Evolutionary conservation across 2,888 invertebrate genomes (phyloP).

Genomic region (Neoascia interrupta): DNA sequence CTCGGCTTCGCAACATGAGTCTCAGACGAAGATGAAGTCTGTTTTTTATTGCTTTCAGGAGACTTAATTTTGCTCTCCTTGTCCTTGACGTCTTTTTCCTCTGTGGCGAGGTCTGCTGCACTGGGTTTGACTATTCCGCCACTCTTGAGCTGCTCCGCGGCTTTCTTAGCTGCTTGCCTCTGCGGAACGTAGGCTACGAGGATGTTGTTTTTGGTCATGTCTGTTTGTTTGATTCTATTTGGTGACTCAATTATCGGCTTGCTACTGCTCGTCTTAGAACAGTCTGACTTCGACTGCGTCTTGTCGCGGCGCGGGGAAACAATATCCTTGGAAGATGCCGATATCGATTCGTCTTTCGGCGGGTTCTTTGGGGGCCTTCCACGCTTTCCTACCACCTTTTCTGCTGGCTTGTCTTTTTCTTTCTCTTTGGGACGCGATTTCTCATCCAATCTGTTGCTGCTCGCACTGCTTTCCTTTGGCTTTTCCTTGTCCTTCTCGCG

Average conservation of each 20-base stretch:
- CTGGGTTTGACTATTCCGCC: slow-evolving; percentile 83
- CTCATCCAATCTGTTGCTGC: slow-evolving; percentile 74
- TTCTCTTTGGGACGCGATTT: slow-evolving; percentile 80
- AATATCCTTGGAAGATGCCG: slow-evolving; percentile 51
- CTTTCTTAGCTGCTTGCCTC: slow-evolving; percentile 94
- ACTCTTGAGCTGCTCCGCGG: slow-evolving; percentile 93
- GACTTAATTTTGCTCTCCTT: slow-evolving; percentile 77
- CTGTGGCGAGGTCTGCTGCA: slow-evolving; percentile 37
- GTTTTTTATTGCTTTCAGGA: slow-evolving; percentile 70
- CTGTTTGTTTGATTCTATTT: slow-evolving; percentile 58
- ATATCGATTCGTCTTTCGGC: slow-evolving; percentile 35
- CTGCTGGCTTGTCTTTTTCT: slow-evolving; percentile 75
- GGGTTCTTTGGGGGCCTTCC: slow-evolving; percentile 77
- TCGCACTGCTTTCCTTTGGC: slow-evolving; percentile 66
- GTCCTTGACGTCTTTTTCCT: slow-evolving; percentile 73
- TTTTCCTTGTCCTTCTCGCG: slow-evolving; percentile 66
- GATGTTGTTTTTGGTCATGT: slow-evolving; percentile 79
- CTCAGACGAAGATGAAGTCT: slow-evolving; percentile 12
- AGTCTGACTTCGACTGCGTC: slow-evolving; percentile 67
- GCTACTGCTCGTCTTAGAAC: slow-evolving; percentile 74
- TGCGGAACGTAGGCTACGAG: slow-evolving; percentile 92
- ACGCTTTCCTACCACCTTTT: slow-evolving; percentile 76
- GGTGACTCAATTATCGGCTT: slow-evolving; percentile 68
- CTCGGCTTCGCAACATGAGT: slow-evolving; percentile 75
- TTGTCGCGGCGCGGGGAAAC: slow-evolving; percentile 63